These are phyloP conservation scores for Falco biarmicus DNA, from an alignment of 2,797 vertebrate genomes.

Conservation along the genomic window DNA sequence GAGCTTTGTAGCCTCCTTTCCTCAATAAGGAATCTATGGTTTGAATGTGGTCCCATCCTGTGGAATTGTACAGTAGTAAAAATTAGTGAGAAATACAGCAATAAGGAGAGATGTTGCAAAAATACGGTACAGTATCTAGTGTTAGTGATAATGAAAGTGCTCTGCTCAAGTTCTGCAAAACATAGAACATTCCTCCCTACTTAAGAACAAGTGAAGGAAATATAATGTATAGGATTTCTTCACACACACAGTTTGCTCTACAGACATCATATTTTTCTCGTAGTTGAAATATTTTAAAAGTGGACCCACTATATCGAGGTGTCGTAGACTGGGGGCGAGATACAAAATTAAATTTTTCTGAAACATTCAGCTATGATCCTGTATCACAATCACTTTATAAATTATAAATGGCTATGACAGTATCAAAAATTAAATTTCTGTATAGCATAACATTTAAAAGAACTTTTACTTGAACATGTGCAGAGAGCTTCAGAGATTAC, in stretches of 20 bases:
- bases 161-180: background rate
- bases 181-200: background rate
- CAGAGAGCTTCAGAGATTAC: background rate
- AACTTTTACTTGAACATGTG: background rate
- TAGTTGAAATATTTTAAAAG: background rate
- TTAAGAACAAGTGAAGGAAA: background rate
- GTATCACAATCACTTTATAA: background rate
- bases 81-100: conserved; percentile 21
- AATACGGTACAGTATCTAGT: background rate
- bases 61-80: conserved; percentile 55
- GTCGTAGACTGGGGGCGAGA: background rate
- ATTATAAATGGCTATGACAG: background rate
- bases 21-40: conserved; percentile 99
- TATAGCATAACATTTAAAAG: background rate
- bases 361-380: background rate
- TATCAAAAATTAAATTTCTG: background rate
- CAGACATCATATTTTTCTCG: background rate
- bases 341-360: background rate
- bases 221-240: accelerated
- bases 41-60: conserved; percentile 99
- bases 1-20: conserved; percentile 99
- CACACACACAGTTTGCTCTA: background rate
- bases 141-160: background rate
- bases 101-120: background rate
- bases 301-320: background rate